Conservation (phyloP, 2,113 vertebrate genomes). For the Hemiprocne comata region DNA sequence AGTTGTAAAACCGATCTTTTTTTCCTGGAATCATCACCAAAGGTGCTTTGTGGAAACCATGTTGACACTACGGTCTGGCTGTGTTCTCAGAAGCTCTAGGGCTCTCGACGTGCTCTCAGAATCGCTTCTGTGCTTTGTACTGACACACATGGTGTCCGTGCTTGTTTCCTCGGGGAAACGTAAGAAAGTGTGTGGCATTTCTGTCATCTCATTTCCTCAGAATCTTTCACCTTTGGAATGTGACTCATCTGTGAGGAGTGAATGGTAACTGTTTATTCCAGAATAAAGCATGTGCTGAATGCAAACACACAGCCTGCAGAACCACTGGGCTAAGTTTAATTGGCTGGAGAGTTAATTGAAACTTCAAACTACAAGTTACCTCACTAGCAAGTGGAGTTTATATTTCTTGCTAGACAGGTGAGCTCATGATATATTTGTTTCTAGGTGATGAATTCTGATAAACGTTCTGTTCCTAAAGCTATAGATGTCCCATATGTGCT, state of each 20-base stretch:
- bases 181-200: not conserved
- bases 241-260: slow-evolving; percentile 37
- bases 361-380: slow-evolving; percentile 36
- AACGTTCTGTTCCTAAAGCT: slow-evolving; percentile 32
- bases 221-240: not conserved
- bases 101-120: not conserved
- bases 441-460: slow-evolving; percentile 32
- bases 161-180: not conserved
- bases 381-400: not conserved
- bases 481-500: not conserved
- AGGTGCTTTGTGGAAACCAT: not conserved
- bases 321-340: slow-evolving; percentile 28
- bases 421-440: slow-evolving; percentile 2
- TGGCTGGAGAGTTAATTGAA: slow-evolving; percentile 32
- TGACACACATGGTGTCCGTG: not conserved
- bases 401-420: slow-evolving; percentile 9
- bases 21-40: not conserved
- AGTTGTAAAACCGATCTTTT: slow-evolving; percentile 12
- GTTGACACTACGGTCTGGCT: not conserved
- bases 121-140: not conserved
- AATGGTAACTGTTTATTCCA: slow-evolving; percentile 35
- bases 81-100: not conserved
- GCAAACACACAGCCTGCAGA: not conserved
- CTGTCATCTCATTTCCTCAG: not conserved
- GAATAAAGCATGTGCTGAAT: slow-evolving; percentile 21